Conservation (phyloP, 2,888 invertebrate species). For the Meteorus cinctellus region DNA sequence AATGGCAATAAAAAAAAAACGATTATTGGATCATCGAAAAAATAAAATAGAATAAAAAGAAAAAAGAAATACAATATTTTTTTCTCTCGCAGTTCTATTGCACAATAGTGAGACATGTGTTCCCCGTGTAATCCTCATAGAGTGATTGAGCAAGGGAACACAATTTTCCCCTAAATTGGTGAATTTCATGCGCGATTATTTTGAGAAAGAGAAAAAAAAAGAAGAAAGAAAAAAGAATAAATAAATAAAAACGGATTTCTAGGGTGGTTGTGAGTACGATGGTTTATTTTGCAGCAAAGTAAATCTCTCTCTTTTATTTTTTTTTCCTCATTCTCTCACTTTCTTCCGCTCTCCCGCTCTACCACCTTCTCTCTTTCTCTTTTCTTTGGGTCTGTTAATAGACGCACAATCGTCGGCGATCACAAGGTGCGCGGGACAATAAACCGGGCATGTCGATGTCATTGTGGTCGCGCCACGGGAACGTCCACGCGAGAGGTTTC, state of each 20-base stretch:
- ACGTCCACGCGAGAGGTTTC: slow-evolving; percentile 39
- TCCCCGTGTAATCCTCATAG: slow-evolving; percentile 56
- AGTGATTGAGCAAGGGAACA: neutral
- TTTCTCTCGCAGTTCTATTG: neutral
- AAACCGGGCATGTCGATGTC: slow-evolving; percentile 39
- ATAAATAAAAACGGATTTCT: slow-evolving; percentile 6
- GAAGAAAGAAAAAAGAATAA: neutral
- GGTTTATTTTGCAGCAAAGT: slow-evolving; percentile 30
- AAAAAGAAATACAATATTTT: neutral
- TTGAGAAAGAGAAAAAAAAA: slow-evolving; percentile 11
- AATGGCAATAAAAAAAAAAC: slow-evolving; percentile 6
- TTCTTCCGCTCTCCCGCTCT: neutral
- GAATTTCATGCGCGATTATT: slow-evolving; percentile 42
- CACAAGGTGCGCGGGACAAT: slow-evolving; percentile 61
- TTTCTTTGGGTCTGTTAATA: slow-evolving; percentile 54
- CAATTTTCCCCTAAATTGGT: slow-evolving; percentile 35
- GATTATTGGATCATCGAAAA: neutral
- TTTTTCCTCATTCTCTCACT: neutral
- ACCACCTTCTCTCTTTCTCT: neutral
- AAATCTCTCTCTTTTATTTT: neutral
- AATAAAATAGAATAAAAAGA: neutral
- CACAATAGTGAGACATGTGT: slow-evolving; percentile 61
- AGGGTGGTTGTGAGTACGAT: slow-evolving; percentile 39
- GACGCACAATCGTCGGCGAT: slow-evolving; percentile 65
- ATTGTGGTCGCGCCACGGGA: slow-evolving; percentile 63